Evolutionary conservation across 2,113 vertebrate genomes (phyloP).

Genomic region (Clarias magur): DNA sequence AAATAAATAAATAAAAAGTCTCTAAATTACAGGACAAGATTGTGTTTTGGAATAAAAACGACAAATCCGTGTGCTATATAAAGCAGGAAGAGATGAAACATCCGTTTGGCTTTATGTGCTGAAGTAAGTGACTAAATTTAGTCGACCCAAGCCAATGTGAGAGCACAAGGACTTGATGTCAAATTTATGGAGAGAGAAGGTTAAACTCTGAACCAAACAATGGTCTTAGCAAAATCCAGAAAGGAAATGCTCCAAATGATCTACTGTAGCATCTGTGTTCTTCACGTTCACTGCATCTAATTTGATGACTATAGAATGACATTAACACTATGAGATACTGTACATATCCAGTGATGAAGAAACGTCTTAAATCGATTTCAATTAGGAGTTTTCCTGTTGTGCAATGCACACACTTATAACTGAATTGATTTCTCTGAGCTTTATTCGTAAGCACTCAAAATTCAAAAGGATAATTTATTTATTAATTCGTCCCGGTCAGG

Average conservation of each 20-base stretch:
- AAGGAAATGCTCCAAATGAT: not conserved
- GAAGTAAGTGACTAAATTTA: slow-evolving; percentile 13
- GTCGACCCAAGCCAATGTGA: not conserved
- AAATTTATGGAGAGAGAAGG: not conserved
- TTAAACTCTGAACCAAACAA: not conserved
- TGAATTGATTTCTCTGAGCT: not conserved
- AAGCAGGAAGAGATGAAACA: not conserved
- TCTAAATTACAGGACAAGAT: slow-evolving; percentile 14
- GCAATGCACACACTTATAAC: too few relatives aligned
- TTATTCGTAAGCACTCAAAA: not conserved
- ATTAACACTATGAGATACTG: not conserved
- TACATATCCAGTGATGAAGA: not conserved
- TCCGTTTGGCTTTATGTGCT: slow-evolving; percentile 15
- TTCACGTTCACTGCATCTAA: not conserved
- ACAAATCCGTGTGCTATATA: not conserved
- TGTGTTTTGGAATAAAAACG: not conserved
- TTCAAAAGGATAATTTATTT: not conserved
- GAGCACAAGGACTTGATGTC: not conserved
- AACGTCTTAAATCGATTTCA: not conserved
- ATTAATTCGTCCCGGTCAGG: not conserved
- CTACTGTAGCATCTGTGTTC: not conserved
- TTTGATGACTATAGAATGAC: not conserved
- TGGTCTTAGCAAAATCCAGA: not conserved
- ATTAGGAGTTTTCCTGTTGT: not conserved
- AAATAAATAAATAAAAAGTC: too few relatives aligned